A percentile compares a stretch with the other conserved stretches of the same genome.
These are phyloP conservation scores for Tursiops truncatus DNA, from an alignment of 2,113 vertebrate genomes.

Conservation along the genomic window DNA sequence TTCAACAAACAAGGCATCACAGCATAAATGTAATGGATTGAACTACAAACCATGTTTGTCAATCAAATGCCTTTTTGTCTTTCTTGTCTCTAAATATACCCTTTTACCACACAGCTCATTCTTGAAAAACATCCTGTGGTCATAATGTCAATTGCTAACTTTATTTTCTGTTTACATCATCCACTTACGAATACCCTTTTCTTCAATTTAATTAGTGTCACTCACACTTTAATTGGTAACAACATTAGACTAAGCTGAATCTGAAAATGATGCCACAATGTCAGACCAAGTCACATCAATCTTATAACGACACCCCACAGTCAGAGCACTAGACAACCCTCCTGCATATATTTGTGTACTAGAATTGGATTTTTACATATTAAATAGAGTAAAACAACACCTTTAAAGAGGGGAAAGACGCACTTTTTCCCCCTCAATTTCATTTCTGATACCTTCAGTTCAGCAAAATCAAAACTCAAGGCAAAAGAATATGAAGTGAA, in stretches of 20 bases:
- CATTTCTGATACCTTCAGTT: neutral
- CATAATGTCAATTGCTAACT: constrained; percentile 51
- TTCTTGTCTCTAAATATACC: constrained; percentile 1
- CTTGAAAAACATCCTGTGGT: neutral
- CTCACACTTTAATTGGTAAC: constrained; percentile 41
- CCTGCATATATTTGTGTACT: neutral
- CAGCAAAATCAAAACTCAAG: neutral
- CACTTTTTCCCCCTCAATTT: neutral
- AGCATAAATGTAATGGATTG: neutral
- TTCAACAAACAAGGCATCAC: neutral
- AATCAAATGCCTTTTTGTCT: neutral
- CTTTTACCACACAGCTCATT: neutral
- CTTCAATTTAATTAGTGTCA: constrained; percentile 63
- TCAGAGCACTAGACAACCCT: neutral
- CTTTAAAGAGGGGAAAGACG: neutral
- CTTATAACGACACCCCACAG: neutral
- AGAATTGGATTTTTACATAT: neutral
- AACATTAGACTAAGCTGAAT: constrained; percentile 17
- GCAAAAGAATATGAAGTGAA: neutral
- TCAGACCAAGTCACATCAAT: neutral
- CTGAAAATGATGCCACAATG: neutral
- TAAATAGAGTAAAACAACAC: neutral
- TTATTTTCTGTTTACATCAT: constrained; percentile 51
- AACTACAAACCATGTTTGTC: neutral
- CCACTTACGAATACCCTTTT: constrained; percentile 45